phyloP scores from a whole-genome alignment of 2,797 vertebrate genomes.

The Cuculus canorus region DNA sequence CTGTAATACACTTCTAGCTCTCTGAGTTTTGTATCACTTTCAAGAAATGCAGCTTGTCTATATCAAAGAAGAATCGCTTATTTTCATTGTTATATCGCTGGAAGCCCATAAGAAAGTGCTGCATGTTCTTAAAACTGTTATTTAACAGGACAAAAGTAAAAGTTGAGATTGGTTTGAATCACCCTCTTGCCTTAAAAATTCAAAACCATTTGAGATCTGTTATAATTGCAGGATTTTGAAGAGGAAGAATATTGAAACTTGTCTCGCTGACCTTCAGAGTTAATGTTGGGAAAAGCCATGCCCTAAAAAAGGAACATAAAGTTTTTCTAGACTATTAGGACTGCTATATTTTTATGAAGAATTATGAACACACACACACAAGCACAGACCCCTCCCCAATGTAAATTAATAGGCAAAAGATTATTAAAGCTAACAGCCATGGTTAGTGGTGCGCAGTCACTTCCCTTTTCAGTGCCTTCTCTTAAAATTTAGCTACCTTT shows the following conservation, averaged over 20 bases:
- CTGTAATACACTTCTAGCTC: neutral
- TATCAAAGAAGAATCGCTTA: neutral
- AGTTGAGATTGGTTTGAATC: neutral
- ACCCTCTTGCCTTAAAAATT: neutral
- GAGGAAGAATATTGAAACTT: neutral
- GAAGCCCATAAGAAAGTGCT: neutral
- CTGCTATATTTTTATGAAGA: slow-evolving; percentile 13
- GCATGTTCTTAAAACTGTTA: neutral
- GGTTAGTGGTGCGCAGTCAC: neutral
- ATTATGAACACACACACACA: neutral
- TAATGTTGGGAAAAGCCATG: neutral
- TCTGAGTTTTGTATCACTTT: neutral
- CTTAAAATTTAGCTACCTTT: neutral
- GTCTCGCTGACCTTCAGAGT: neutral
- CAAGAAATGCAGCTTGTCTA: neutral
- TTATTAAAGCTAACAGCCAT: neutral
- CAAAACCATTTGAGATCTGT: neutral
- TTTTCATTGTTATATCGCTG: neutral
- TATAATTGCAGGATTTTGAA: neutral
- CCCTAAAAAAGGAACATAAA: neutral
- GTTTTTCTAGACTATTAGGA: neutral
- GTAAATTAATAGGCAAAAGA: neutral
- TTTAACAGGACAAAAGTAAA: neutral
- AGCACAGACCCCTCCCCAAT: neutral
- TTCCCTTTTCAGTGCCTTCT: neutral